Conservation (phyloP, 2,113 vertebrate species). For the Pipra filicauda region DNA sequence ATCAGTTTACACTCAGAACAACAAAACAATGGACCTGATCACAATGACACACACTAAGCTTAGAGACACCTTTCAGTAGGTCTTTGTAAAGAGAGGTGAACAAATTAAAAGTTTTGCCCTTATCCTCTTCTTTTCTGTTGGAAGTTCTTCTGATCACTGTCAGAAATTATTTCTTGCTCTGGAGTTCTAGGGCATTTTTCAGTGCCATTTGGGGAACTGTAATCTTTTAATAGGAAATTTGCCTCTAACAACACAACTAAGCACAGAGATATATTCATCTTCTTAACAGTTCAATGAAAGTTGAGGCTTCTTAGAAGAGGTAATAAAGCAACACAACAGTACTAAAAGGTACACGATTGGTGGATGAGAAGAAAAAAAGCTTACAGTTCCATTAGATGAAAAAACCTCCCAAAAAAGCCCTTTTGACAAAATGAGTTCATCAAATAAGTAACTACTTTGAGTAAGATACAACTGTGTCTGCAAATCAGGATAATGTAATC, state of each 20-base stretch:
- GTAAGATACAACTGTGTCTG: not conserved
- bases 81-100: not conserved
- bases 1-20: conserved; percentile 42
- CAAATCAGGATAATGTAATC: not conserved
- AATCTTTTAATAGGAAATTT: not conserved
- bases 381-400: not conserved
- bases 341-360: not conserved
- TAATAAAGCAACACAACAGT: not conserved
- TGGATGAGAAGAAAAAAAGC: not conserved
- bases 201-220: not conserved
- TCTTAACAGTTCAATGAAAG: not conserved
- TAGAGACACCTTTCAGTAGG: not conserved
- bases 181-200: not conserved
- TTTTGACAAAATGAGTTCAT: not conserved
- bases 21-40: not conserved
- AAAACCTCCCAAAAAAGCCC: not conserved
- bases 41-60: not conserved
- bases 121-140: not conserved
- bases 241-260: not conserved
- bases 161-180: not conserved
- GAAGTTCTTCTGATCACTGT: not conserved
- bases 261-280: not conserved
- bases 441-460: not conserved
- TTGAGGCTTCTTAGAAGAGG: not conserved
- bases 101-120: conserved; percentile 47